phyloP scores from a whole-genome alignment of 2,113 vertebrate genomes.

The Manacus vitellinus region DNA sequence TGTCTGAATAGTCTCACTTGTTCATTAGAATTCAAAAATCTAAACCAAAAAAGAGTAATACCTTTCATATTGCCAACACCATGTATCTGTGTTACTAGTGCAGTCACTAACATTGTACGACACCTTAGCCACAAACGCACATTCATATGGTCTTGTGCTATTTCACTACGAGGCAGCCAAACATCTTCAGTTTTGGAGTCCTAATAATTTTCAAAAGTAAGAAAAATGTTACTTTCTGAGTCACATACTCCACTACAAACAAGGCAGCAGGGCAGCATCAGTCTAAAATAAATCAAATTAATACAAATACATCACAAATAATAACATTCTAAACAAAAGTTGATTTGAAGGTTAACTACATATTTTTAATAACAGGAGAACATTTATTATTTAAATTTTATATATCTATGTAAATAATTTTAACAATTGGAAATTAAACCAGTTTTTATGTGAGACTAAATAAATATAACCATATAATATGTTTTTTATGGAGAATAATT shows the following conservation, averaged over 20 bases:
- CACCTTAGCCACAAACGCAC: constrained; percentile 84
- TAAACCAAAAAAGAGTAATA: constrained; percentile 9
- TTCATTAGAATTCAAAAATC: background rate
- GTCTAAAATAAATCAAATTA: background rate
- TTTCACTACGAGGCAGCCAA: constrained; percentile 37
- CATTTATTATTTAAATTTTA: background rate
- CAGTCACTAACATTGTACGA: constrained; percentile 73
- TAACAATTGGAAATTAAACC: background rate
- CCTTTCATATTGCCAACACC: constrained; percentile 68
- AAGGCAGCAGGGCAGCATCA: background rate
- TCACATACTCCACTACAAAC: background rate
- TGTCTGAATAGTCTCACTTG: background rate
- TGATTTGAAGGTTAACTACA: background rate
- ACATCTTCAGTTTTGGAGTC: background rate
- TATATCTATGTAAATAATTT: background rate
- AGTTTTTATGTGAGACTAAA: background rate
- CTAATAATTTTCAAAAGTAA: constrained; percentile 43
- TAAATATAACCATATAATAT: background rate
- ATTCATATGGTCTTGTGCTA: constrained; percentile 77
- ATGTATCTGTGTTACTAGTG: constrained; percentile 73
- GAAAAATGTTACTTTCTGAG: background rate
- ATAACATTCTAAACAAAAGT: background rate
- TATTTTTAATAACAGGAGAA: background rate
- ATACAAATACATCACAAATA: background rate
- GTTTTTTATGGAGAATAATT: background rate